Evolutionary conservation across 1,140 invertebrate species (phyloP).

Genomic region (Brachionus paranguensis): DNA sequence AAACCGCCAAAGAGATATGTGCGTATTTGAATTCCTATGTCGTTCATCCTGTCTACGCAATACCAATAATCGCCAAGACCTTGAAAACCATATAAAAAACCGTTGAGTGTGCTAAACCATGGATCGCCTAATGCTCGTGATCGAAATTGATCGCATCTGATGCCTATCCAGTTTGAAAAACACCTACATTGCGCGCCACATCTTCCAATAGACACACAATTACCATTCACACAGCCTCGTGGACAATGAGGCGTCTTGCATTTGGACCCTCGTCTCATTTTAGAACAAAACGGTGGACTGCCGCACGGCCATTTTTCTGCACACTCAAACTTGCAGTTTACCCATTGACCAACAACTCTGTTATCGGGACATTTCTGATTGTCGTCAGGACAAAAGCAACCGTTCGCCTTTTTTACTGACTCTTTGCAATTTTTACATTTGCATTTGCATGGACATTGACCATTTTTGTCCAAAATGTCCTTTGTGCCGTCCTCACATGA

Average conservation of each 20-base stretch:
- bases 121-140: not conserved
- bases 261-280: not conserved
- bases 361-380: not conserved
- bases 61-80: not conserved
- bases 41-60: not conserved
- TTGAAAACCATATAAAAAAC: not conserved
- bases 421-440: not conserved
- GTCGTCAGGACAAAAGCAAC: not conserved
- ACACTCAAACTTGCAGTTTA: not conserved
- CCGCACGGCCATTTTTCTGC: not conserved
- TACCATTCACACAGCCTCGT: not conserved
- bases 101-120: not conserved
- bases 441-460: not conserved
- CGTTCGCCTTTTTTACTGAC: not conserved
- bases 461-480: not conserved
- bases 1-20: not conserved
- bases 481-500: not conserved
- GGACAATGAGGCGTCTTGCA: not conserved
- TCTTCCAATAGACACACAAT: not conserved
- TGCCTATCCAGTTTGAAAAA: not conserved
- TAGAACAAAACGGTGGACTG: not conserved
- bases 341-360: not conserved
- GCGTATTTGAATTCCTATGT: not conserved
- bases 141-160: not conserved
- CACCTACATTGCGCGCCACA: not conserved